Base-by-base conservation (phyloP, 2,113 vertebrate species). In the Morone chrysops region DNA sequence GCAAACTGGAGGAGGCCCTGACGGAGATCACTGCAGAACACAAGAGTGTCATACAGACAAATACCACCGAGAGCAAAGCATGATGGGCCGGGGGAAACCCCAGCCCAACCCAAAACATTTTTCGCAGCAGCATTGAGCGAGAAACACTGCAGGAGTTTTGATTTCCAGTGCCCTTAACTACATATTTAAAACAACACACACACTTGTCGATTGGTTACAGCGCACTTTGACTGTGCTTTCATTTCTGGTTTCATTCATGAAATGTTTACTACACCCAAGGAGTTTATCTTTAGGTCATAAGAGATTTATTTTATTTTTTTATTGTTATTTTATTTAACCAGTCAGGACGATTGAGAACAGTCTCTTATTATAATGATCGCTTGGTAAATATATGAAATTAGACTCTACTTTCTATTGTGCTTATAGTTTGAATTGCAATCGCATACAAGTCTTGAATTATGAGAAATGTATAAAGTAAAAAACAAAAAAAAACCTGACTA, bases 41-140 rank as follows among this genome's bases (percentile, higher is more conserved):
- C 93, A 98, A 96, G n/a, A 96, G 96, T 86, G 93, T 97, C 95
- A 95, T 95, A 95, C 97, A 97, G 93, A 97, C 96, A 95, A 97
- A 97, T 60, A 90, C 93, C 81, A 93, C 86, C 0, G 96, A 97
- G 90, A 97, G 96, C 95, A 98, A 97, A 97, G 98, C 97, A 94
- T 98, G 97, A 98, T 96, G 87, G 81, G 89, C 36, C 65, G 17
- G 70, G 72, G 72, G 71, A 51, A 8, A 13, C 79, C 78, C 50
- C 57, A 47, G 70, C 70, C 77, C 57, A 9, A 56, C 41, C 56
- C 80, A 85, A 91, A 87, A 89, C 83, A 85, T 90, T 94, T 85
- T 76, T 74, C 50, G 82, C 82, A 66, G 80, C 77, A 83, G 60
- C 75, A 53, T 48, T 45, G 45, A 84, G 67, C 41, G 60, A 75